phyloP scores from a whole-genome alignment of 2,888 invertebrate species.

The Meiosimyza decipiens region DNA sequence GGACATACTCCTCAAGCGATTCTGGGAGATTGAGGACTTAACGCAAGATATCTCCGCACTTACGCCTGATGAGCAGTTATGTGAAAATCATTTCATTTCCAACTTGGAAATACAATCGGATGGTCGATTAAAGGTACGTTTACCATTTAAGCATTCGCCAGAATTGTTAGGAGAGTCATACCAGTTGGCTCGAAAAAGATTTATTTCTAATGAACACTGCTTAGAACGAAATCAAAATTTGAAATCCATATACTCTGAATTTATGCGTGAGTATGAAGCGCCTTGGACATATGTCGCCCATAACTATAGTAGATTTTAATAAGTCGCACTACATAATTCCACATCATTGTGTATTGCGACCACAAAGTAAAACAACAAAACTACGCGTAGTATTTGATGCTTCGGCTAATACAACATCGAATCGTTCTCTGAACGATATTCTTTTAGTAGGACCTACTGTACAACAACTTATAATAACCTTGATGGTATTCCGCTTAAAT shows the following conservation, averaged over 20 bases:
- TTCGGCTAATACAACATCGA: slow-evolving; percentile 20
- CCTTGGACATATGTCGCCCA: not conserved
- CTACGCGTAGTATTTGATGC: slow-evolving; percentile 37
- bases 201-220: slow-evolving; percentile 22
- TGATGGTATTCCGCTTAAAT: not conserved
- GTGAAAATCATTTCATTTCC: slow-evolving; percentile 19
- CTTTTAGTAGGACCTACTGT: slow-evolving; percentile 33
- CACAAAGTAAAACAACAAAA: slow-evolving; percentile 35
- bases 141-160: slow-evolving; percentile 22
- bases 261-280: slow-evolving; percentile 21
- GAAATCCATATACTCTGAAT: slow-evolving; percentile 23
- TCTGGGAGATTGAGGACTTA: slow-evolving; percentile 30
- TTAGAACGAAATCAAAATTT: slow-evolving; percentile 19
- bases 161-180: slow-evolving; percentile 30
- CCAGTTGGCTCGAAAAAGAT: slow-evolving; percentile 25
- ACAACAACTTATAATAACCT: slow-evolving; percentile 18
- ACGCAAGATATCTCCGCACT: not conserved
- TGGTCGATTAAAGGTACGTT: slow-evolving; percentile 26
- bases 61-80: slow-evolving; percentile 20
- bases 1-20: not conserved
- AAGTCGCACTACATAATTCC: slow-evolving; percentile 22
- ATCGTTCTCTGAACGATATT: slow-evolving; percentile 30
- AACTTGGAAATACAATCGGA: slow-evolving; percentile 25
- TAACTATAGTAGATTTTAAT: not conserved
- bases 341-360: slow-evolving; percentile 27